Evolutionary conservation across 1,140 invertebrate species (phyloP), one percentile per base, ranked within the genome.

Genomic region (Caenorhabditis tropicalis): DNA sequence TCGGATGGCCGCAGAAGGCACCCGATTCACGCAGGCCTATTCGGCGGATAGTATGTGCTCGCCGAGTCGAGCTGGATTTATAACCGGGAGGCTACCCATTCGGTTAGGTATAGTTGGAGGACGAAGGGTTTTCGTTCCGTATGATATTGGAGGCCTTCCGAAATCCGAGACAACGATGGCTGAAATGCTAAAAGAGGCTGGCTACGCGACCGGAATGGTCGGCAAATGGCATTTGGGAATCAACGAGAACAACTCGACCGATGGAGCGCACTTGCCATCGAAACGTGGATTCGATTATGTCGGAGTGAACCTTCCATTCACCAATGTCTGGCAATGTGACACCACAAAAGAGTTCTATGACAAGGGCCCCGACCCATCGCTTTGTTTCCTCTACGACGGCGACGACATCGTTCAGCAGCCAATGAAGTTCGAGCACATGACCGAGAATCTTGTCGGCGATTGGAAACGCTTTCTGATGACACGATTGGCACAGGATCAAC

Each of bases 371-470:
- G 86, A 89, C 33, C 46, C 33, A 36, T 80, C 82, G 15, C 27
- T 86, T 29, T 91, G 91, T 74, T 91, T 91, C 85, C 81, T 91
- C 4, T 91, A 91, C 65, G 79, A 88, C 81, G 88, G 90, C 31
- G 88, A 91, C 82, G 80, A 91, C 21, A 91, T 91, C 39, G 88
- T 91, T 5, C 91, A 91, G 53, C 90, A 91, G 46, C 90, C 90
- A 19, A 91, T 91, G 51, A 70, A 86, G 43, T 90, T 91, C 46
- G 88, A 90, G 15, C 83, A 88, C 49, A 49, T 91, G 36, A 91
- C 90, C 0, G 88, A 87, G 58, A 87, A 90, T 81, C 65, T 91
- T 21, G 87, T 91, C 5, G 74, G 86, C n/a, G 90, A 91, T 83
- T 91, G 90, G 89, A 90, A 91, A n/a, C 48, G 51, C 7, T 91